A percentile compares a stretch with the other conserved stretches of the same genome.
These are phyloP conservation scores for Ptychobarbus kaznakovi DNA, from an alignment of 2,797 vertebrate genomes.

Conservation along the genomic window DNA sequence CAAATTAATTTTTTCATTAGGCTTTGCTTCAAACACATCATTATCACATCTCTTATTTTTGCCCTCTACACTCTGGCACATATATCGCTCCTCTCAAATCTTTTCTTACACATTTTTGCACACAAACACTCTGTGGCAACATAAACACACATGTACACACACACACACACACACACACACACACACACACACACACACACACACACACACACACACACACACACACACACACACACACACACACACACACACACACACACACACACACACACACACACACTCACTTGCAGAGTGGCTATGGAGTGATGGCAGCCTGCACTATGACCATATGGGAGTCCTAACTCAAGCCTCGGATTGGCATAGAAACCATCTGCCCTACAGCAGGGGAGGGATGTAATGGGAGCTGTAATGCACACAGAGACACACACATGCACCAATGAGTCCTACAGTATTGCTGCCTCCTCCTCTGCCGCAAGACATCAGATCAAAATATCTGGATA, in stretches of 20 bases:
- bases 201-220: no score
- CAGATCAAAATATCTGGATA: slow-evolving; percentile 14
- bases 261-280: slow-evolving; percentile 39
- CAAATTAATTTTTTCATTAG: no score
- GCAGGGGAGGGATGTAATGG: slow-evolving; percentile 50
- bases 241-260: slow-evolving; percentile 44
- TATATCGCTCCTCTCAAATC: no score
- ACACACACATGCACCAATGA: slow-evolving; percentile 32
- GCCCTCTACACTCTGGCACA: no score
- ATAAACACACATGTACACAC: slow-evolving; percentile 43
- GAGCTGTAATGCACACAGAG: slow-evolving; percentile 52
- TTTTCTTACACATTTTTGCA: no score
- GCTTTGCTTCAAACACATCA: no score
- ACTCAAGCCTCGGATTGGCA: slow-evolving; percentile 66
- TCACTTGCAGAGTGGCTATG: slow-evolving; percentile 33
- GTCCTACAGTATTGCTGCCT: slow-evolving; percentile 3
- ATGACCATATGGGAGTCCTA: slow-evolving; percentile 74
- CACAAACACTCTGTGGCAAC: slow-evolving; percentile 19
- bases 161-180: slow-evolving; percentile 24
- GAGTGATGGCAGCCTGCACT: slow-evolving; percentile 56
- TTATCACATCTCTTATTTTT: no score
- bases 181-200: no score
- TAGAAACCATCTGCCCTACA: slow-evolving; percentile 67
- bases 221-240: no score
- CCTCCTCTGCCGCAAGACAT: background rate